Conservation (phyloP, 2,888 invertebrate genomes). For the Drosophila incognita region DNA sequence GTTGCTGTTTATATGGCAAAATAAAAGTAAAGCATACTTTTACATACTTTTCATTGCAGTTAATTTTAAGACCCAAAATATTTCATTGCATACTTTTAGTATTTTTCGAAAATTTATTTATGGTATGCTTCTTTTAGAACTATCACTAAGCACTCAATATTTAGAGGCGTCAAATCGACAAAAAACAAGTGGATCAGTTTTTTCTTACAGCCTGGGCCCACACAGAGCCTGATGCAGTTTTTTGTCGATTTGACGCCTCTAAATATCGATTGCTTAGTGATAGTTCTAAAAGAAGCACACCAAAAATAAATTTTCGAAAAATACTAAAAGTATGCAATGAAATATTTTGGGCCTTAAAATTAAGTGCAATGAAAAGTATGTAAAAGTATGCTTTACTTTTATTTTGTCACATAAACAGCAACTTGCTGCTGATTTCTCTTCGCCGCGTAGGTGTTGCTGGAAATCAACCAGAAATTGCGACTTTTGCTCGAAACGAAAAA, state of each 20-base stretch:
- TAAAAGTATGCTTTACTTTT: not conserved
- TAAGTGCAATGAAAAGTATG: not conserved
- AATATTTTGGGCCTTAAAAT: not conserved
- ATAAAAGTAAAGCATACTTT: not conserved
- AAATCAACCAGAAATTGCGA: constrained; percentile 2
- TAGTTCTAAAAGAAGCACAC: no score
- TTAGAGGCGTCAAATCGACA: no score
- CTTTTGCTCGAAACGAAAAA: not conserved
- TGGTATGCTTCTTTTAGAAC: no score
- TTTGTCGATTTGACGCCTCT: no score
- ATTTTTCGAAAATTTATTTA: rapidly evolving
- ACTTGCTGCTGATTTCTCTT: not conserved
- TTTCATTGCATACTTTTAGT: not conserved
- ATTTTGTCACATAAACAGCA: not conserved
- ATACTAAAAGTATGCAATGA: not conserved
- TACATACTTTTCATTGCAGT: not conserved
- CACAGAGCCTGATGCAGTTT: no score
- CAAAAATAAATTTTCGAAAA: rapidly evolving
- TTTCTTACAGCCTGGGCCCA: no score
- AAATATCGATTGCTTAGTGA: no score
- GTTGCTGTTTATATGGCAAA: not conserved
- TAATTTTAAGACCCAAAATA: not conserved
- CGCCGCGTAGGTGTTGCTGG: not conserved
- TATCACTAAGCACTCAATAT: no score
- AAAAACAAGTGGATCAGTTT: no score